phyloP scores from a whole-genome alignment of 1,140 invertebrate genomes.

The Apis cerana region DNA sequence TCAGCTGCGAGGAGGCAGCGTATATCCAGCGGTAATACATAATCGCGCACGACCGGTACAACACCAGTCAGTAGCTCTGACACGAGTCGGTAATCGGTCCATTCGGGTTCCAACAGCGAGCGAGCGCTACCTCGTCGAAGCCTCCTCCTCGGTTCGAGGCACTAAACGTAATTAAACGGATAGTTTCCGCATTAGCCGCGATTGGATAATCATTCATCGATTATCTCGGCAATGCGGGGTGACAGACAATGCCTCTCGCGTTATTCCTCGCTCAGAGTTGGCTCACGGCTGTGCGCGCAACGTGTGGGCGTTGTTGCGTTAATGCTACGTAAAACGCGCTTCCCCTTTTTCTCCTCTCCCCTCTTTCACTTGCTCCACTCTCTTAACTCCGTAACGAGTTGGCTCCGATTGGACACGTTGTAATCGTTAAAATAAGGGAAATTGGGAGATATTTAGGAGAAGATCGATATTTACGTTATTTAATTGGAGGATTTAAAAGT shows the following conservation, averaged over 20 bases:
- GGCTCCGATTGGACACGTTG: no score
- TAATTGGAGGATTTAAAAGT: no score
- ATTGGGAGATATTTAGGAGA: no score
- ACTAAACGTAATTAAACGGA: constrained; percentile 81
- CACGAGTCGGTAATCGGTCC: constrained; percentile 5
- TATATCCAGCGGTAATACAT: no score
- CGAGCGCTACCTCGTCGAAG: constrained; percentile 64
- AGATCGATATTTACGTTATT: no score
- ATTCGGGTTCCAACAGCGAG: constrained; percentile 47
- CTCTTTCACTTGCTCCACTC: no score
- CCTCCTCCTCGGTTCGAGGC: constrained; percentile 69
- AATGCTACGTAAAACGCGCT: no score
- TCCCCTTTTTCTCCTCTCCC: no score
- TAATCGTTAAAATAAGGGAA: no score
- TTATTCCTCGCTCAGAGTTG: not conserved
- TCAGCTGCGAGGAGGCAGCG: no score
- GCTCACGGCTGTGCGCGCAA: not conserved
- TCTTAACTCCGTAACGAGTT: no score
- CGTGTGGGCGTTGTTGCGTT: not conserved
- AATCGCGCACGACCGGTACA: no score
- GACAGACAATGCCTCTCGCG: constrained; percentile 57
- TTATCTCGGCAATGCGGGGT: constrained; percentile 71
- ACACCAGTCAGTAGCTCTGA: not conserved
- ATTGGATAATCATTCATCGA: constrained; percentile 80
- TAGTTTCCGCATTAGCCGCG: constrained; percentile 80